Conservation (phyloP, 2,113 vertebrate species). For the Sylvietta virens region DNA sequence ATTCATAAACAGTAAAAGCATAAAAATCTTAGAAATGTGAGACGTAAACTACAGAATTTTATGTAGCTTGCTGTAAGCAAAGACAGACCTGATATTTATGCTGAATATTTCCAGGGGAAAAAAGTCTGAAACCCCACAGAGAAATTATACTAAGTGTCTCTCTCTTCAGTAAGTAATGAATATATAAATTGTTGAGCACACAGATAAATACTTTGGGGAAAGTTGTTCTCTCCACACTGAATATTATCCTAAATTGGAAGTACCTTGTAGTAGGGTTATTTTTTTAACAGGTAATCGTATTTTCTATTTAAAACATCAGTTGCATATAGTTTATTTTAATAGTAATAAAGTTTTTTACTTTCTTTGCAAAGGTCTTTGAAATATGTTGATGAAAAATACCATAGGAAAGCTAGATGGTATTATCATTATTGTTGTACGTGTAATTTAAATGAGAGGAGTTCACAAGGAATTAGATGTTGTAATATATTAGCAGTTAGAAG, state of each 20-base stretch:
- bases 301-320: not conserved
- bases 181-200: not conserved
- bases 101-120: not conserved
- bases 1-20: not conserved
- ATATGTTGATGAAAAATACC: not conserved
- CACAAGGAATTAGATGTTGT: not conserved
- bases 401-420: not conserved
- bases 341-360: not conserved
- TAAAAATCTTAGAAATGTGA: not conserved
- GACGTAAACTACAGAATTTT: not conserved
- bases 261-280: not conserved
- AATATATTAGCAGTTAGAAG: not conserved
- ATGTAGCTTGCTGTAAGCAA: not conserved
- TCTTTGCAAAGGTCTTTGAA: not conserved
- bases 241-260: not conserved
- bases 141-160: not conserved
- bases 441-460: not conserved
- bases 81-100: not conserved
- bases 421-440: not conserved
- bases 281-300: not conserved
- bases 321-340: not conserved
- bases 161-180: not conserved
- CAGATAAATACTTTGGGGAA: not conserved
- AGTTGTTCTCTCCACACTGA: not conserved
- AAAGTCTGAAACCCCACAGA: not conserved